These are phyloP conservation scores for Amphiprion clarkii DNA, from an alignment of 2,797 vertebrate genomes.

Conservation along the genomic window DNA sequence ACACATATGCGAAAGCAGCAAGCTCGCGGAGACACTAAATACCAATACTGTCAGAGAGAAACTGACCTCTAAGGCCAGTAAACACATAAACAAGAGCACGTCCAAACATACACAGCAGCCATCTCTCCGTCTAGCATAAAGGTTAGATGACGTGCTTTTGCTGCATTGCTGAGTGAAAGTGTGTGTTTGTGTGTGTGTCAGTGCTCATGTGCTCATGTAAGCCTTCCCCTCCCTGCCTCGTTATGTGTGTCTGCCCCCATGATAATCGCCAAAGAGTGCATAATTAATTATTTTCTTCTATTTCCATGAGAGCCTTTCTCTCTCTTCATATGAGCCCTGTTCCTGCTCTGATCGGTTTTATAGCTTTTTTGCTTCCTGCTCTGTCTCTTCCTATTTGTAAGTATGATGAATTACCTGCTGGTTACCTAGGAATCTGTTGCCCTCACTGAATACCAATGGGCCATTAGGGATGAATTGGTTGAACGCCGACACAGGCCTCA, in stretches of 20 bases:
- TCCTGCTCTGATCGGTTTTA: slow-evolving; percentile 63
- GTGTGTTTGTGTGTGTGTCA: neutral
- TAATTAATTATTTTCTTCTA: slow-evolving; percentile 67
- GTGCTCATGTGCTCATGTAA: slow-evolving; percentile 12
- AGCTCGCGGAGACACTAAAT: slow-evolving; percentile 66
- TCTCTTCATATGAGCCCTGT: slow-evolving; percentile 43
- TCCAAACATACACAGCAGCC: slow-evolving; percentile 32
- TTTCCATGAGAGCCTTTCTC: slow-evolving; percentile 58
- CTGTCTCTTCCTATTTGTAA: slow-evolving; percentile 73
- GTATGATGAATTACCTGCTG: slow-evolving; percentile 76
- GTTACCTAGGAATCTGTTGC: slow-evolving; percentile 71
- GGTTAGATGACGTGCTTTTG: slow-evolving; percentile 45
- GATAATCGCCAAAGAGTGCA: slow-evolving; percentile 53
- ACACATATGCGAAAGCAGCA: slow-evolving; percentile 27
- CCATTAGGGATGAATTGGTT: slow-evolving; percentile 62
- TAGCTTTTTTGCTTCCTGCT: slow-evolving; percentile 62
- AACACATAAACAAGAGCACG: slow-evolving; percentile 45
- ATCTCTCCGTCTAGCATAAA: slow-evolving; percentile 39
- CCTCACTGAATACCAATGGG: slow-evolving; percentile 68
- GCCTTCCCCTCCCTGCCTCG: slow-evolving; percentile 14
- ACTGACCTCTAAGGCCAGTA: slow-evolving; percentile 45
- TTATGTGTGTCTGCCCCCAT: slow-evolving; percentile 33
- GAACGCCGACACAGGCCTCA: slow-evolving; percentile 36
- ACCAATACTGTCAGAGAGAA: slow-evolving; percentile 58
- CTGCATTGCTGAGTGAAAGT: slow-evolving; percentile 7